Evolutionary conservation across 2,113 vertebrate genomes (phyloP).

Genomic region (Mus musculus): GRCm39 chr9:62916001-62916500

Average conservation of each 20-base stretch:
- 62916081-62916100: no score
- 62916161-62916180: not conserved
- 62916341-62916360: not conserved
- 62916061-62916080: no score
- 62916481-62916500: not conserved
- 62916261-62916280: conserved; percentile 19
- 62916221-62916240: not conserved
- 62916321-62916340: not conserved
- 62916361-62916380: not conserved
- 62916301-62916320: conserved; percentile 61
- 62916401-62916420: not conserved
- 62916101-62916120: not conserved
- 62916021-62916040: no score
- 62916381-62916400: not conserved
- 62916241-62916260: conserved; percentile 64
- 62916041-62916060: no score
- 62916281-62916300: conserved; percentile 55
- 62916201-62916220: not conserved
- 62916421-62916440: not conserved
- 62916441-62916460: not conserved
- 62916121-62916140: not conserved
- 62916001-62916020: no score
- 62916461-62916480: not conserved
- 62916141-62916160: not conserved
- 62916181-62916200: not conserved